Evolutionary conservation across 2,797 vertebrate genomes (phyloP).

Genomic region (Mormyrus hasselquistii): DNA sequence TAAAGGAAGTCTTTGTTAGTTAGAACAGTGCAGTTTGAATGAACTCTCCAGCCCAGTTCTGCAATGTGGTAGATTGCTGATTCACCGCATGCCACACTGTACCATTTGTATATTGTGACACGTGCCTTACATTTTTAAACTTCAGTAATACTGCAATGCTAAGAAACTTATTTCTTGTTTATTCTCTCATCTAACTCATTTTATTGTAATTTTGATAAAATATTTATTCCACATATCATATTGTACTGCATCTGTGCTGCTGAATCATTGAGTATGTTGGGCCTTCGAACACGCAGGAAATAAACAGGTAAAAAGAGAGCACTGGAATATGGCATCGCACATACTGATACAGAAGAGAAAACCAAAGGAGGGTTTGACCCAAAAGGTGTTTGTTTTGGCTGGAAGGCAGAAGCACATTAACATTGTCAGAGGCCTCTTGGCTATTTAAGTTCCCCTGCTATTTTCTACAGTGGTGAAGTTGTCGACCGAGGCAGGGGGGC

Average conservation of each 20-base stretch:
- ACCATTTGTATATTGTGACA: not conserved
- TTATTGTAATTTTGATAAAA: not conserved
- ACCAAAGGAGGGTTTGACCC: not conserved
- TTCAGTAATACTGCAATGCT: not conserved
- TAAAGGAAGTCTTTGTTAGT: not conserved
- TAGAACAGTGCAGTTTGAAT: not conserved
- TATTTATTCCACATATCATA: not conserved
- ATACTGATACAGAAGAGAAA: not conserved
- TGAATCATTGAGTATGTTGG: not conserved
- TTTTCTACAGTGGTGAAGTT: not conserved
- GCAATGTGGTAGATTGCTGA: not conserved
- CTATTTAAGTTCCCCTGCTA: not conserved
- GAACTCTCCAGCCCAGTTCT: not conserved
- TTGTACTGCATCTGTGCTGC: not conserved
- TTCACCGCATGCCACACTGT: not conserved
- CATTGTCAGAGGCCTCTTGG: not conserved
- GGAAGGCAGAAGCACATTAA: not conserved
- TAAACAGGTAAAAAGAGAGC: not conserved
- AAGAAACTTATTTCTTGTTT: not conserved
- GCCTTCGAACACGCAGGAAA: not conserved
- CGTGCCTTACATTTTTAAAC: not conserved
- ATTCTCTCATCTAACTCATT: not conserved
- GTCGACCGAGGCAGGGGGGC: not conserved
- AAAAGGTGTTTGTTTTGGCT: not conserved
- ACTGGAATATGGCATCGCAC: not conserved